These are phyloP conservation scores for Xiphorhynchus elegans DNA, from an alignment of 2,113 vertebrate genomes.

Conservation along the genomic window DNA sequence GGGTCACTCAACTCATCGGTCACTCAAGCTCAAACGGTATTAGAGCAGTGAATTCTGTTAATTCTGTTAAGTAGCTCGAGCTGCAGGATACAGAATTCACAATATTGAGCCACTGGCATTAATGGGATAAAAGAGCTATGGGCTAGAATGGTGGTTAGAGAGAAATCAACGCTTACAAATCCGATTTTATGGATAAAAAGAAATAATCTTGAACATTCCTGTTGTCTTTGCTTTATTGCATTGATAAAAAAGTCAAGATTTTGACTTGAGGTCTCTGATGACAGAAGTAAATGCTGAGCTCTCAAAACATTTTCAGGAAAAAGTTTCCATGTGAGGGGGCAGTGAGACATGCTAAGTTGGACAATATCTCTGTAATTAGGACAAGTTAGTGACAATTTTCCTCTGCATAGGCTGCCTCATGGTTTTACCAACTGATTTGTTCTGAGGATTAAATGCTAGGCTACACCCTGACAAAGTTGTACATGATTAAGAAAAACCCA, in stretches of 20 bases:
- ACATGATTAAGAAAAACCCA: accelerated
- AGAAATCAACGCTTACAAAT: conserved; percentile 27
- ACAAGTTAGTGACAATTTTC: neutral
- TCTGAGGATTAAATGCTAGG: neutral
- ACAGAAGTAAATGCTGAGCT: neutral
- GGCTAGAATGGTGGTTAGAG: neutral
- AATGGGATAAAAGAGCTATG: conserved; percentile 1
- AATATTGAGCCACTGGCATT: neutral
- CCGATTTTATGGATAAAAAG: neutral
- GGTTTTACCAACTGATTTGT: neutral
- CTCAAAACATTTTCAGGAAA: neutral
- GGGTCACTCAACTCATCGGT: neutral
- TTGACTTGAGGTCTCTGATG: neutral
- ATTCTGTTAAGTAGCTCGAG: neutral
- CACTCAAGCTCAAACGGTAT: neutral
- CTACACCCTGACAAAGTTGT: neutral
- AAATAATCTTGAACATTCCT: neutral
- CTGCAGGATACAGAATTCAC: conserved; percentile 22
- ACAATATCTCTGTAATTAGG: neutral
- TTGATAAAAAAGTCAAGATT: neutral
- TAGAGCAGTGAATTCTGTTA: neutral
- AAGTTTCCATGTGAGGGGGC: neutral
- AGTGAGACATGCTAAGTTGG: neutral
- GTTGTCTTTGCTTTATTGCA: neutral
- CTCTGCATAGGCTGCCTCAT: neutral